These are phyloP conservation scores for Sarcophilus harrisii DNA, from an alignment of 2,797 vertebrate genomes.

Conservation along the genomic window DNA sequence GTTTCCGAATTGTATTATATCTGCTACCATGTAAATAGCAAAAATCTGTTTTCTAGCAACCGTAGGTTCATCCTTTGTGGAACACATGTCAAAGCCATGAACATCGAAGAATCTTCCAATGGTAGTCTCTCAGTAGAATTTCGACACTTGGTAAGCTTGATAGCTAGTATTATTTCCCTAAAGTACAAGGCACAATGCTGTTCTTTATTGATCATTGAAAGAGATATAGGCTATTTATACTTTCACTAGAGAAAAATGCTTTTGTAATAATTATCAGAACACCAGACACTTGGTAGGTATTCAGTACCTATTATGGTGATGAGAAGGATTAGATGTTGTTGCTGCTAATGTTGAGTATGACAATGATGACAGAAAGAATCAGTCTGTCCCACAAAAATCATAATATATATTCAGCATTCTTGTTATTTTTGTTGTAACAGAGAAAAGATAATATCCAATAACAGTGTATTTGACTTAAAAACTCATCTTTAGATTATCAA, in stretches of 20 bases:
- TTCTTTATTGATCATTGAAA: conserved; percentile 33
- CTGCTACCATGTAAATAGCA: conserved; percentile 18
- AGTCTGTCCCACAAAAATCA: neutral
- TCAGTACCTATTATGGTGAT: neutral
- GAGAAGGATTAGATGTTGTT: neutral
- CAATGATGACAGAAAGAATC: neutral
- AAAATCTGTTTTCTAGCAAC: conserved; percentile 86
- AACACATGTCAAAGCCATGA: conserved; percentile 97
- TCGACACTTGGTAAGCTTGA: conserved; percentile 92
- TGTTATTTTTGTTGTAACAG: conserved; percentile 34
- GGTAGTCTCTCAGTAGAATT: conserved; percentile 97
- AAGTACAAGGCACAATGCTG: neutral
- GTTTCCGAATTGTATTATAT: neutral
- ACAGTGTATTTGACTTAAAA: neutral
- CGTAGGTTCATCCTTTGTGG: conserved; percentile 96
- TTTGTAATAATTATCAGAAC: conserved; percentile 31
- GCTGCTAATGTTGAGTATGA: conserved; percentile 7
- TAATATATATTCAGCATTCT: neutral
- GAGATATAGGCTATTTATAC: conserved; percentile 1
- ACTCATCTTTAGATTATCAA: neutral
- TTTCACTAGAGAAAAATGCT: neutral
- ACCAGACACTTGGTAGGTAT: neutral
- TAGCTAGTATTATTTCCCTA: neutral
- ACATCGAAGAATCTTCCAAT: conserved; percentile 95
- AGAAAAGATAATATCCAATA: neutral